Evolutionary conservation across 35 echinoderm and acorn worm species (phyloP).

Genomic region (Amphiura filiformis): DNA sequence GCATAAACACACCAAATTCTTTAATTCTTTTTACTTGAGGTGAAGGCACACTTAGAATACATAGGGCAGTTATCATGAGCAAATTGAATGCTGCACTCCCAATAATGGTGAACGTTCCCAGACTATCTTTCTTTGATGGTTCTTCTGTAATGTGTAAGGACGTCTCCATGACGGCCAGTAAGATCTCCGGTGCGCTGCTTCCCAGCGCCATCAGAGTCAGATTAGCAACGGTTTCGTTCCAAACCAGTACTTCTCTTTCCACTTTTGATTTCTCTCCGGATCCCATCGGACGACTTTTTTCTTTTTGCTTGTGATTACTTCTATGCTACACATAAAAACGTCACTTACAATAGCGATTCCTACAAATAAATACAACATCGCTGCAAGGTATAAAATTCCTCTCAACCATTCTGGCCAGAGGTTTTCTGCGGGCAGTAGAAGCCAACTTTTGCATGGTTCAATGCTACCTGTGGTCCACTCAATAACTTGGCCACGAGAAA

Average conservation of each 20-base stretch:
- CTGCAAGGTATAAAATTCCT: slow-evolving; percentile 62
- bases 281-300: slow-evolving; percentile 85
- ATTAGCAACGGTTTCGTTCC: slow-evolving; percentile 97
- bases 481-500: slow-evolving; percentile 58
- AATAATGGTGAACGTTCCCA: slow-evolving; percentile 95
- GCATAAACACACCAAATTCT: slow-evolving; percentile 93
- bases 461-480: slow-evolving; percentile 30
- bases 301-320: slow-evolving; percentile 95
- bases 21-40: slow-evolving; percentile 67
- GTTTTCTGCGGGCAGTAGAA: slow-evolving; percentile 94
- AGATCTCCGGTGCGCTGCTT: slow-evolving; percentile 94
- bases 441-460: slow-evolving; percentile 67
- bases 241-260: slow-evolving; percentile 82
- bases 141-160: slow-evolving; percentile 30
- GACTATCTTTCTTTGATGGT: slow-evolving; percentile 41
- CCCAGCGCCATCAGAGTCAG: slow-evolving; percentile 95
- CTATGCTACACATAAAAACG: slow-evolving; percentile 98
- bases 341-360: slow-evolving; percentile 96
- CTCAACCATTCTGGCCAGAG: slow-evolving; percentile 82
- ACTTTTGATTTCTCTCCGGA: slow-evolving; percentile 69
- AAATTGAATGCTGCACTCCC: slow-evolving; percentile 97
- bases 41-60: slow-evolving; percentile 78
- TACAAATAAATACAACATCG: slow-evolving; percentile 89
- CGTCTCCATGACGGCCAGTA: slow-evolving; percentile 70
- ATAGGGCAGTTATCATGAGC: slow-evolving; percentile 90